These are phyloP conservation scores for Paracanthobrama guichenoti DNA, from an alignment of 2,113 vertebrate species.

Conservation along the genomic window DNA sequence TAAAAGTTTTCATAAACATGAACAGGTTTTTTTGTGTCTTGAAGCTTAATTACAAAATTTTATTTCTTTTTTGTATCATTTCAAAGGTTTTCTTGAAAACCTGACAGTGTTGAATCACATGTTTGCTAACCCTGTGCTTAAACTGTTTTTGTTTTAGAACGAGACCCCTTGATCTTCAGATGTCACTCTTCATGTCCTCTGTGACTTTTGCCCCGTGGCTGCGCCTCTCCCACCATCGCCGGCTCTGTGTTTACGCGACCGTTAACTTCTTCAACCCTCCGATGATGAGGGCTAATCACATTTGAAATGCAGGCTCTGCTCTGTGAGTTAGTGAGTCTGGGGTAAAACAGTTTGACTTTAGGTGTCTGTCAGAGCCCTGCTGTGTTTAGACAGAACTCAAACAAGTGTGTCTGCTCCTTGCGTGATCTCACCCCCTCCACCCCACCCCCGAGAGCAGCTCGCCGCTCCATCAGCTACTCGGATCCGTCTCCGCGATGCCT, in stretches of 20 bases:
- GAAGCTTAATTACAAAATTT: not conserved
- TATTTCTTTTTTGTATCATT: too few species aligned
- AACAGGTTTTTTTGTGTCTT: not conserved
- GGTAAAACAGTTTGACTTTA: constrained; percentile 72
- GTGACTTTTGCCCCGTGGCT: not conserved
- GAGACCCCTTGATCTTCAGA: constrained; percentile 31
- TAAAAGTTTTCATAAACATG: not conserved
- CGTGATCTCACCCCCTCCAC: constrained; percentile 64
- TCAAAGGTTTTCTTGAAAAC: not conserved
- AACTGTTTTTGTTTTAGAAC: constrained; percentile 28
- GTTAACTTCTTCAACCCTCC: constrained; percentile 55
- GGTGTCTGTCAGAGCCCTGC: constrained; percentile 69
- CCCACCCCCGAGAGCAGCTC: constrained; percentile 31
- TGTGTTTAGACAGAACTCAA: constrained; percentile 71
- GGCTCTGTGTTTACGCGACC: constrained; percentile 22
- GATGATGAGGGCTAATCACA: constrained; percentile 64
- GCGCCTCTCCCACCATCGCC: not conserved
- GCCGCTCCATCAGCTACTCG: not conserved
- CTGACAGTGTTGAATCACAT: not conserved
- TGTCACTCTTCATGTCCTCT: constrained; percentile 25
- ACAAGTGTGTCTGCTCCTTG: constrained; percentile 65
- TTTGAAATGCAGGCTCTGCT: constrained; percentile 67
- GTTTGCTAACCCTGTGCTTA: constrained; percentile 3
- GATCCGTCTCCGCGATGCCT: constrained; percentile 27
- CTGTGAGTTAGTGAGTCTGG: constrained; percentile 57